Evolutionary conservation across 2,888 invertebrate species (phyloP), one percentile per base, ranked within the genome.

Genomic region (Athrips mouffetella): DNA sequence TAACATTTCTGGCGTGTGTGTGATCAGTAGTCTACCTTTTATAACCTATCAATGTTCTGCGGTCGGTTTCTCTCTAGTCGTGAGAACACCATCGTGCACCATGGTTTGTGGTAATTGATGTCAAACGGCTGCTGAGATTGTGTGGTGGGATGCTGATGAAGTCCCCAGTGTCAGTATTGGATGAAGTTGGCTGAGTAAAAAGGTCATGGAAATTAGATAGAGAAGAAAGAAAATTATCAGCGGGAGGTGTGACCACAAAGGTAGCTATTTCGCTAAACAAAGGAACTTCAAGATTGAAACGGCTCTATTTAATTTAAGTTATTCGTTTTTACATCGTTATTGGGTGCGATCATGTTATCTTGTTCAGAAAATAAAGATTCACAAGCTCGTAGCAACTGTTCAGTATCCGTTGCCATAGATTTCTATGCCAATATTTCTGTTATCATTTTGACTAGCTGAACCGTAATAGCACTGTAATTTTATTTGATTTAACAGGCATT

Each of bases 81-180:
- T 80, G 82, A 82, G 81, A 79, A 74, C 65, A 58, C 65, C 67
- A 67, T 73, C 73, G 69, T 75, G 73, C 67, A 47, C 62, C 63
- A 70, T 70, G 70, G 70, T 66, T 71, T 67, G 60, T 63, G 58
- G 73, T 77, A 77, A 80, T 79, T 73, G 77, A 68, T 74, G 80
- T 75, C 76, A 80, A 78, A 64, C 70, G 62, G 63, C 60, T 54
- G 51, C 23, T 44, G n/a, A 70, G 70, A 70, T 73, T 73, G 65
- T 73, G 72, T 52, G 72, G 76, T 67, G 60, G 64, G 51, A 45
- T 11, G 4, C 33, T 40, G 49, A 49, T 49, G 49, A 46, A 49
- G 39, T 40, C 35, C 44, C 31, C 20, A 23, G 27, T 27, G 41
- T 15, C 29, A 30, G 30, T 30, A 44, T 20, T 30, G 29, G 21